Conservation (phyloP, 2,113 vertebrate genomes). For the Lophotis ruficrista region DNA sequence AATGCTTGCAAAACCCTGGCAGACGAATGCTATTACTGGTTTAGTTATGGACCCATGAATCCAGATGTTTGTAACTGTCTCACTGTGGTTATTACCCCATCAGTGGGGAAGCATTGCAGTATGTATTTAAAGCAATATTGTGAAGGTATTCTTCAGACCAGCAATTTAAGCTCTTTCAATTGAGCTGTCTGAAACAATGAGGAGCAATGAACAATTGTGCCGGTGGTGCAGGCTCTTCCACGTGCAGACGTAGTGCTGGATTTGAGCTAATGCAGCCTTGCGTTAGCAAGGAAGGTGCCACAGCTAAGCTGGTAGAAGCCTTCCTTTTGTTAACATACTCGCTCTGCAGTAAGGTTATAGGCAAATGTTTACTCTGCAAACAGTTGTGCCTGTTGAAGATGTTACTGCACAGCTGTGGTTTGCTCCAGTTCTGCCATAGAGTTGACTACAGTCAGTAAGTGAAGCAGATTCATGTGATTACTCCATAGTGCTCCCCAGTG, state of each 20-base stretch:
- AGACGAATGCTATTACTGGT: not conserved
- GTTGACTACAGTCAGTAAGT: not conserved
- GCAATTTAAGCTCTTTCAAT: conserved; percentile 19
- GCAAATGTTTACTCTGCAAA: conserved; percentile 65
- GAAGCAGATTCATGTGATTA: not conserved
- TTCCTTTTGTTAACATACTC: conserved; percentile 44
- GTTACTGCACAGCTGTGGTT: conserved; percentile 57
- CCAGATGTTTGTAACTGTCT: conserved; percentile 49
- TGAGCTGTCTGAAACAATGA: conserved; percentile 39
- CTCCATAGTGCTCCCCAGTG: not conserved
- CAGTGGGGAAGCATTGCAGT: conserved; percentile 1
- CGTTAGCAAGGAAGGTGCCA: not conserved
- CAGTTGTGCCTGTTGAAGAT: conserved; percentile 55
- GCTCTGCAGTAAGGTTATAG: conserved; percentile 39
- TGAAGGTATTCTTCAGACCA: conserved; percentile 25
- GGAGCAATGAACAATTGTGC: not conserved
- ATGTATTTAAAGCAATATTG: conserved; percentile 6
- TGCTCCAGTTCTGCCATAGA: conserved; percentile 1
- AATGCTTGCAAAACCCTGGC: conserved; percentile 29
- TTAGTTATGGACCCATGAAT: conserved; percentile 27
- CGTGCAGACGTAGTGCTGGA: not conserved
- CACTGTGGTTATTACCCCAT: conserved; percentile 37
- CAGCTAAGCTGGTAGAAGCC: conserved; percentile 13
- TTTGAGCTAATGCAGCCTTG: not conserved
- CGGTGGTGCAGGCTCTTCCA: not conserved